Conservation (phyloP, 2,113 vertebrate genomes). For the Trinectes maculatus region DNA sequence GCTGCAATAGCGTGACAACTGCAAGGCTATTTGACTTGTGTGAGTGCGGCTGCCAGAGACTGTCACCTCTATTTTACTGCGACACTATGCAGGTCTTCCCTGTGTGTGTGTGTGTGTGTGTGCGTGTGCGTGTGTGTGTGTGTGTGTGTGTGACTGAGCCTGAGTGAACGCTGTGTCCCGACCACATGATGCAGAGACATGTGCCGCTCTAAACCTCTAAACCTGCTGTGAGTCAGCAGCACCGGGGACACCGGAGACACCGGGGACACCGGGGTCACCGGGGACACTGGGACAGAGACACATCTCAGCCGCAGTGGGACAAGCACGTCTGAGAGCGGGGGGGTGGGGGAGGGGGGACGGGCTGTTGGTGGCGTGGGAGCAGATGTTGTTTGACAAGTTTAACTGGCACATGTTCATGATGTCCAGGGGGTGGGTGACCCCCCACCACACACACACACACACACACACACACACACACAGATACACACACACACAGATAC, state of each 20-base stretch:
- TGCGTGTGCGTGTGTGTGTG: slow-evolving; percentile 18
- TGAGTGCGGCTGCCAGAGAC: slow-evolving; percentile 75
- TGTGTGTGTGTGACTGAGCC: slow-evolving; percentile 7
- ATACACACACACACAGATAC: neutral
- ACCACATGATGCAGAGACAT: neutral
- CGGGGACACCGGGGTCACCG: no score
- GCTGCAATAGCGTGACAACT: slow-evolving; percentile 80
- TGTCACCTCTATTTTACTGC: slow-evolving; percentile 81
- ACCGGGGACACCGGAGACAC: no score
- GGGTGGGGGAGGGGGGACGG: no score
- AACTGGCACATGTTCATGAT: slow-evolving; percentile 29
- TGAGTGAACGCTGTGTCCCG: slow-evolving; percentile 2
- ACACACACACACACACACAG: neutral
- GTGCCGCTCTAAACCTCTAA: no score
- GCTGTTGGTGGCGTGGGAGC: slow-evolving; percentile 29
- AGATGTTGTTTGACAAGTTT: slow-evolving; percentile 67
- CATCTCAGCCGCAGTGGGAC: neutral
- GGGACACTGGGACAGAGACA: neutral
- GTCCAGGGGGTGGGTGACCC: neutral
- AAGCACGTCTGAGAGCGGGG: slow-evolving; percentile 7
- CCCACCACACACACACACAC: no score
- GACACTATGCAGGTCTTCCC: slow-evolving; percentile 77
- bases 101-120: slow-evolving; percentile 45
- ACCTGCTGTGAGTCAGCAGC: no score
- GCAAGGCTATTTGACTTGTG: slow-evolving; percentile 68